These are phyloP conservation scores for Papilio protenor DNA, from an alignment of 2,888 invertebrate species.

Conservation along the genomic window DNA sequence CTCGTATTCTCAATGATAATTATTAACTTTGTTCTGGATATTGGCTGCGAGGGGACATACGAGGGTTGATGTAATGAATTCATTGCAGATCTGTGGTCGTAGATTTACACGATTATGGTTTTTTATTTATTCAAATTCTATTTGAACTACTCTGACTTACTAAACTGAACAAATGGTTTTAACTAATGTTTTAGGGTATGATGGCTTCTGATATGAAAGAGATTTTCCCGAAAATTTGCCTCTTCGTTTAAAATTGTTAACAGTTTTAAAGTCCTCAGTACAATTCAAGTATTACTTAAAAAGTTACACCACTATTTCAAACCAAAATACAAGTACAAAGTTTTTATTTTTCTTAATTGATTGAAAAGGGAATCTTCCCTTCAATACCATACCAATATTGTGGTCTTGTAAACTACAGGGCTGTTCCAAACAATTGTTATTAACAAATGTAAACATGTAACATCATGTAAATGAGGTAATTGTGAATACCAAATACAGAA, in stretches of 20 bases:
- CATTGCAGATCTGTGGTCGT: conserved; percentile 46
- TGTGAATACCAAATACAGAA: conserved; percentile 42
- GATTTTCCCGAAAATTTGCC: too few relatives aligned
- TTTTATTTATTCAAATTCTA: neutral
- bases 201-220: too few relatives aligned
- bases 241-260: too few relatives aligned
- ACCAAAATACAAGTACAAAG: too few relatives aligned
- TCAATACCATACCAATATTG: neutral
- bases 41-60: conserved; percentile 35
- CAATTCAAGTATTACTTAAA: too few relatives aligned
- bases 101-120: conserved; percentile 1
- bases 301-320: too few relatives aligned
- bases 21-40: conserved; percentile 72
- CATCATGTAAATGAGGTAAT: conserved; percentile 36
- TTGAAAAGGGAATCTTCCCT: neutral
- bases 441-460: neutral
- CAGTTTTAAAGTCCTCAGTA: too few relatives aligned
- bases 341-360: too few relatives aligned
- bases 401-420: neutral
- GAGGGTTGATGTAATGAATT: conserved; percentile 63
- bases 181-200: too few relatives aligned
- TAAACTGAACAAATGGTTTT: too few relatives aligned
- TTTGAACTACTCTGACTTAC: neutral
- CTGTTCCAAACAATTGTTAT: neutral
- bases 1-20: conserved; percentile 66